phyloP scores from a whole-genome alignment of 1,140 invertebrate species.

The Chironomus tepperi region DNA sequence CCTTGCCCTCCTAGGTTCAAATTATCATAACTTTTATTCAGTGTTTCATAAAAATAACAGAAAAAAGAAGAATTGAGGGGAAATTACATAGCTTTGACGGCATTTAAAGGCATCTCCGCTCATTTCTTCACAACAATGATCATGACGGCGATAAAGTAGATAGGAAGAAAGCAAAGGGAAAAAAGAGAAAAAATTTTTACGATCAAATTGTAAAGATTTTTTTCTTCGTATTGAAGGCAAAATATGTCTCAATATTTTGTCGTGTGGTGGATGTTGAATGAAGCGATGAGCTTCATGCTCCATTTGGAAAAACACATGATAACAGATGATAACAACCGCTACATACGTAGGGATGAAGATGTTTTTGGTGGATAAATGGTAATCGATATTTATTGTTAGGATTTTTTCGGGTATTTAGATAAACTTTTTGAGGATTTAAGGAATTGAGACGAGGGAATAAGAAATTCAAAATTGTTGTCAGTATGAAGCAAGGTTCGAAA shows the following conservation, averaged over 20 bases:
- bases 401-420: no score
- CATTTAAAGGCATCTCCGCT: not conserved
- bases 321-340: not conserved
- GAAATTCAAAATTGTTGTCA: no score
- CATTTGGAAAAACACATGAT: not conserved
- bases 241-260: not conserved
- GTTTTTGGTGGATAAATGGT: no score
- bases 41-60: not conserved
- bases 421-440: no score
- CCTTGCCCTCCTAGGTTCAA: not conserved
- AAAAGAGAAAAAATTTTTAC: constrained; percentile 4
- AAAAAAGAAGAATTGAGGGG: not conserved
- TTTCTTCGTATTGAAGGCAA: not conserved
- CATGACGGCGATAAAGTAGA: not conserved
- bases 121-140: not conserved
- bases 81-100: not conserved
- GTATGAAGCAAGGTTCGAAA: no score
- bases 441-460: no score
- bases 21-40: not conserved
- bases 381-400: no score
- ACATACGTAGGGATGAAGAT: no score
- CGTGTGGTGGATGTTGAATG: not conserved
- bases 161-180: not conserved
- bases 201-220: not conserved
- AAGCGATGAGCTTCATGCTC: not conserved